Percentiles rank a stretch among this genome's conserved stretches.
Conservation (phyloP, 1,140 invertebrate genomes). For the Phenacoccus solenopsis region DNA sequence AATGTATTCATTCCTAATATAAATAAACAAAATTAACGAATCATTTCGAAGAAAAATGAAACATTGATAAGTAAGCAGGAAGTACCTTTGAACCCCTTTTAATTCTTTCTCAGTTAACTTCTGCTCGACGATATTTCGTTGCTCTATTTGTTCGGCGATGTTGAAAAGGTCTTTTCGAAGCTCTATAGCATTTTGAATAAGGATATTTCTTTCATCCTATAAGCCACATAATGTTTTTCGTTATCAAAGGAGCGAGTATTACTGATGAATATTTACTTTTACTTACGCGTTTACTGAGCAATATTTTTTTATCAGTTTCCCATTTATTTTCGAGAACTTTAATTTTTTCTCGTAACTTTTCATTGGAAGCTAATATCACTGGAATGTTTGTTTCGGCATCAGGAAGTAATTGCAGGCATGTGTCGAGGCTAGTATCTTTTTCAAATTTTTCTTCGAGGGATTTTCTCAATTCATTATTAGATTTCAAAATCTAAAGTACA, state of each 20-base stretch:
- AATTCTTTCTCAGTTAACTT: background rate
- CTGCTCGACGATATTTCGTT: background rate
- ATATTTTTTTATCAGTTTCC: background rate
- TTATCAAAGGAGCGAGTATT: background rate
- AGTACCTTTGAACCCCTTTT: background rate
- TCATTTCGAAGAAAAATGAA: background rate
- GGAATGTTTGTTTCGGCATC: background rate
- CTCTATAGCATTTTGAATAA: background rate
- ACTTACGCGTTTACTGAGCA: background rate
- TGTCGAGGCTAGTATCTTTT: background rate
- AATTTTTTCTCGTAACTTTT: background rate
- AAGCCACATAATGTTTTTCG: too few species aligned
- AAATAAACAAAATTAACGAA: conserved; percentile 7
- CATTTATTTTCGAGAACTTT: background rate
- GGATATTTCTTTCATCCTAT: background rate
- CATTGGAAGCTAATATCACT: background rate
- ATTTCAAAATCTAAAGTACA: background rate
- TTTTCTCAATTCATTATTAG: background rate
- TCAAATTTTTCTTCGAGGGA: background rate
- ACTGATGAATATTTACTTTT: background rate
- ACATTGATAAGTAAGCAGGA: background rate
- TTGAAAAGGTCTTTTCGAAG: background rate
- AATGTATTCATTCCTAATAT: conserved; percentile 68
- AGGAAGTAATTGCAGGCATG: background rate
- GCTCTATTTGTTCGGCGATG: background rate